These are phyloP conservation scores for Trichogramma pretiosum DNA, from an alignment of 1,140 invertebrate species.

Conservation along the genomic window DNA sequence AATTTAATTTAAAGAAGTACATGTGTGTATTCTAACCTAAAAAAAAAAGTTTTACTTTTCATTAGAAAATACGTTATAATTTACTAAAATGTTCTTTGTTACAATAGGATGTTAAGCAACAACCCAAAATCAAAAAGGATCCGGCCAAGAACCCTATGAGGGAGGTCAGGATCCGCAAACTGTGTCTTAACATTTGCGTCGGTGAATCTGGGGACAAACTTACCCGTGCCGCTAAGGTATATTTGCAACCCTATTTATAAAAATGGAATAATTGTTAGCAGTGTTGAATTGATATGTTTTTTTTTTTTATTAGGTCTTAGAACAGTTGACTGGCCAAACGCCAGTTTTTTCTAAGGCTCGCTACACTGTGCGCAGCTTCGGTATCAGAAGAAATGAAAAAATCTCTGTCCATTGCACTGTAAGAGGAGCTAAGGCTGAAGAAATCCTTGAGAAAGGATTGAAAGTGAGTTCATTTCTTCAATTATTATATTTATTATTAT, in stretches of 20 bases:
- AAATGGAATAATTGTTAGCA: neutral
- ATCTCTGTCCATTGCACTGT: slow-evolving; percentile 99
- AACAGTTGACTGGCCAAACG: slow-evolving; percentile 97
- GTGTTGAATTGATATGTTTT: neutral
- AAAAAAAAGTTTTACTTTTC: no score
- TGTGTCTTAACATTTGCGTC: slow-evolving; percentile 99
- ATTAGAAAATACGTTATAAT: no score
- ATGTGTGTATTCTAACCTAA: no score
- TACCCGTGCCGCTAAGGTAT: slow-evolving; percentile 94
- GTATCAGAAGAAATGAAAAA: slow-evolving; percentile 99
- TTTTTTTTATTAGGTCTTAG: slow-evolving; percentile 71
- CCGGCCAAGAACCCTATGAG: slow-evolving; percentile 94
- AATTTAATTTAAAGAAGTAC: no score
- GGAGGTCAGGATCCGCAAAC: slow-evolving; percentile 92
- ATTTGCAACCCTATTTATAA: slow-evolving; percentile 8
- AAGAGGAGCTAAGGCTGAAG: slow-evolving; percentile 95
- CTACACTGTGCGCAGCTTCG: slow-evolving; percentile 98
- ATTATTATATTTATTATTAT: neutral
- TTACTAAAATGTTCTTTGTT: no score
- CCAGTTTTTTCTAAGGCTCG: slow-evolving; percentile 99
- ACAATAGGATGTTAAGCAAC: no score
- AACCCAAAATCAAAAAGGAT: slow-evolving; percentile 65
- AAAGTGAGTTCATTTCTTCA: slow-evolving; percentile 61
- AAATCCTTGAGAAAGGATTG: slow-evolving; percentile 95
- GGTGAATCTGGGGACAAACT: slow-evolving; percentile 98